Conservation (phyloP, 2,113 vertebrate genomes). For the Peromyscus leucopus region DNA sequence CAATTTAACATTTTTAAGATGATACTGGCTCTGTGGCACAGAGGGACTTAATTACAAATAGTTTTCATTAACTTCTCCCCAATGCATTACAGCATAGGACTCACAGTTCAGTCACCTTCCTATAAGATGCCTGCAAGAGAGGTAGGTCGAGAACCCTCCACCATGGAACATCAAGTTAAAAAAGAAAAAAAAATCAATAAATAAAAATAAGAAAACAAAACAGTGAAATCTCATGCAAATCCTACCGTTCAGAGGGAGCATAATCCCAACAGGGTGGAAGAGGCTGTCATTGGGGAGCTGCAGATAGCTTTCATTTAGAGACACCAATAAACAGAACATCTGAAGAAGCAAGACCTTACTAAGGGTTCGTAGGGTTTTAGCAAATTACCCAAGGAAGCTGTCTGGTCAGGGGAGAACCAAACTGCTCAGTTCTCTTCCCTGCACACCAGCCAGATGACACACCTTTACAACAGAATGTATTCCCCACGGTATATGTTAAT, state of each 20-base stretch:
- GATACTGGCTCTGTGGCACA: not conserved
- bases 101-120: not conserved
- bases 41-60: not conserved
- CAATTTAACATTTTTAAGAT: not conserved
- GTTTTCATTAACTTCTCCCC: not conserved
- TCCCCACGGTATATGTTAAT: constrained; percentile 67
- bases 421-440: not conserved
- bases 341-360: not conserved
- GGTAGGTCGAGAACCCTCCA: not conserved
- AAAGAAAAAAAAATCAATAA: not conserved
- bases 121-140: not conserved
- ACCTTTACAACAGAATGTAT: constrained; percentile 23
- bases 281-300: not conserved
- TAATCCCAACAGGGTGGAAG: constrained; percentile 11
- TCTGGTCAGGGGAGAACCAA: not conserved
- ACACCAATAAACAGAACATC: constrained; percentile 33
- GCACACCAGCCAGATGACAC: constrained; percentile 6
- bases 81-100: not conserved
- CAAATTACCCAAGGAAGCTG: not conserved
- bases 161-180: not conserved
- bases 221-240: not conserved
- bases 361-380: not conserved
- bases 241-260: not conserved
- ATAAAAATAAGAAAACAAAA: not conserved
- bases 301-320: constrained; percentile 23